Percentiles rank a stretch among this genome's conserved stretches.
Conservation (phyloP, 2,113 vertebrate genomes). For the Calyptommatus sinebrachiatus region DNA sequence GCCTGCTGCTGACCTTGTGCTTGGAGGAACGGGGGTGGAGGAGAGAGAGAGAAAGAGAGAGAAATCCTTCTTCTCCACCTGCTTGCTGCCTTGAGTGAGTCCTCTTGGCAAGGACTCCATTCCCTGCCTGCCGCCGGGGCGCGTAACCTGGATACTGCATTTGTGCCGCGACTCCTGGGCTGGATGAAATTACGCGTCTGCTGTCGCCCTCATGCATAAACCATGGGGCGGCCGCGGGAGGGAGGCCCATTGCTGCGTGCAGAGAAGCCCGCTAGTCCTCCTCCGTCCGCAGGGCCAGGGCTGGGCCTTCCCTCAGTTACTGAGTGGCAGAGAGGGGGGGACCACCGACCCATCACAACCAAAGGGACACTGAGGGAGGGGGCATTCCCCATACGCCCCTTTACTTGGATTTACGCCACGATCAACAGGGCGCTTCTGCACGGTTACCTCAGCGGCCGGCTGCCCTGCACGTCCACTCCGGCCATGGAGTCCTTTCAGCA, state of each 20-base stretch:
- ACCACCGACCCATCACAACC: constrained; percentile 1
- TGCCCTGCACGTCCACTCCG: not conserved
- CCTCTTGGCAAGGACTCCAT: accelerated
- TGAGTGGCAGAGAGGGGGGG: not conserved
- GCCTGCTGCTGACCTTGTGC: too few species aligned
- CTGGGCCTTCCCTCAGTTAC: not conserved
- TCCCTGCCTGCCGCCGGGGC: not conserved
- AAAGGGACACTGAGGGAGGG: not conserved
- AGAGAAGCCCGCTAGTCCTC: not conserved
- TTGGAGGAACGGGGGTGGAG: too few species aligned
- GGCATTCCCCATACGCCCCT: too few species aligned
- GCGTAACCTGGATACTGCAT: not conserved
- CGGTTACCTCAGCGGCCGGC: not conserved
- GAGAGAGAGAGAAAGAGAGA: too few species aligned
- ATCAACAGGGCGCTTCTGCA: too few species aligned
- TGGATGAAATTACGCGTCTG: constrained; percentile 75
- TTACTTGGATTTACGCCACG: too few species aligned
- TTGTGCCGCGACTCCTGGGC: not conserved
- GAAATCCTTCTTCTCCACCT: too few species aligned
- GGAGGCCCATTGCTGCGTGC: constrained; percentile 24
- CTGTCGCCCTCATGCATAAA: constrained; percentile 86
- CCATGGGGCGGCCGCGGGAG: constrained; percentile 71
- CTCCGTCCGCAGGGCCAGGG: too few species aligned
- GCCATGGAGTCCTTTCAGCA: constrained; percentile 84
- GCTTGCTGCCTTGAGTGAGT: not conserved